Evolutionary conservation across 2,888 invertebrate species (phyloP), one percentile per base, ranked within the genome.

Genomic region (Poecilus cupreus): DNA sequence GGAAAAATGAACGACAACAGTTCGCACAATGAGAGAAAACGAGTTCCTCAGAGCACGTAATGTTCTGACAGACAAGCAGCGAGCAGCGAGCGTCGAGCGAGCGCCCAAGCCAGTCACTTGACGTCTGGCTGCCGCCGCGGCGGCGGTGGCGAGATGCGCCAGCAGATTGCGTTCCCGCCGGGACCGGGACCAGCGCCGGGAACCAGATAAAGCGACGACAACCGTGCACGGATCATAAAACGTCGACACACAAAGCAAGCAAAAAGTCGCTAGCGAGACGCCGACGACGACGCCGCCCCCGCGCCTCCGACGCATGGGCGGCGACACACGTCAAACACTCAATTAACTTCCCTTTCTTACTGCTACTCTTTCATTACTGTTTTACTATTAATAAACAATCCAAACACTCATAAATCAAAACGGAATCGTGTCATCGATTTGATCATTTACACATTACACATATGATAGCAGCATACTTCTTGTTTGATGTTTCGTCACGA

Each of bases 11-110:
- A 43, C 43, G 77, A 64, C 77, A 64, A 64, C 60, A 77, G 64
- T 77, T 77, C 77, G 60, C 77, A 77, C 77, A 77, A 77, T 77
- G 64, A 77, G 77, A 57, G 77, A 77, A 77, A 77, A 77, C 64
- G 77, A 77, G 77, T 77, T 60, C 43, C 77, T 60, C 64, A 43
- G 24, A 77, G 77, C 60, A 60, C 77, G 57, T 60, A 57, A 57
- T 57, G 77, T 77, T 20, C 60, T 43, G 57, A 54, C 37, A 46
- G 57, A 39, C 57, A 60, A 54, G 76, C 13, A n/a, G n/a, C n/a
- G n/a, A n/a, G n/a, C n/a, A n/a, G n/a, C n/a, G n/a, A n/a, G n/a
- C n/a, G n/a, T n/a, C n/a, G n/a, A n/a, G n/a, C n/a, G n/a, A n/a
- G n/a, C n/a, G n/a, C n/a, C 11, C 13, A 26, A 13, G 77, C 37